Conservation (phyloP, 2,113 vertebrate genomes). For the Corythaeola cristata region DNA sequence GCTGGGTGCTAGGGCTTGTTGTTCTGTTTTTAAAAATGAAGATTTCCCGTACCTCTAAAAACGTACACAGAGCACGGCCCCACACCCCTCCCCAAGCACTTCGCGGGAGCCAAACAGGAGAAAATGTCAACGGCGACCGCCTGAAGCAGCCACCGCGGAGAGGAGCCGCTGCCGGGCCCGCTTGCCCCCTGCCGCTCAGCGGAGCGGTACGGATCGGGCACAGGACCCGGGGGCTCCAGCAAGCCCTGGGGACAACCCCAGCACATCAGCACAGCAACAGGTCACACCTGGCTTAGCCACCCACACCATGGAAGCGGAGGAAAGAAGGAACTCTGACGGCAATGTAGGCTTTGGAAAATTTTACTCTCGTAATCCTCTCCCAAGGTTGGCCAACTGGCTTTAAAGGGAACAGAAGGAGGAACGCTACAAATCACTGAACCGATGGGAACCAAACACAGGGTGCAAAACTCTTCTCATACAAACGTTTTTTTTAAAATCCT, state of each 20-base stretch:
- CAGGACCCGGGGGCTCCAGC: not conserved
- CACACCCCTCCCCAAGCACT: not conserved
- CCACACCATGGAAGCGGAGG: accelerated
- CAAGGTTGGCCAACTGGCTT: not conserved
- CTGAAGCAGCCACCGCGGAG: not conserved
- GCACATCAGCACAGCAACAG: accelerated
- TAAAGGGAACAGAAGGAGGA: not conserved
- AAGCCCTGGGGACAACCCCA: not conserved
- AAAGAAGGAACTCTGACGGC: not conserved
- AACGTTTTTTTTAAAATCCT: not conserved
- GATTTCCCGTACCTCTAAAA: not conserved
- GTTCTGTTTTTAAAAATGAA: not conserved
- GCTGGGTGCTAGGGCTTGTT: not conserved
- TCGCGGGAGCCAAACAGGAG: too few species aligned
- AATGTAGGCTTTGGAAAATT: not conserved
- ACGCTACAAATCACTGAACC: not conserved
- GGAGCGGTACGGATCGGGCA: accelerated
- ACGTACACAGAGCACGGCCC: not conserved
- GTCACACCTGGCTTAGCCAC: not conserved
- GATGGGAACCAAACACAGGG: not conserved
- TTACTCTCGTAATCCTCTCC: not conserved
- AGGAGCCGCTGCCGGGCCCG: not conserved
- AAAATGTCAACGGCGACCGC: not conserved
- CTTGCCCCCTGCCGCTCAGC: accelerated
- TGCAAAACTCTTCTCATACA: not conserved